Conservation (phyloP, 2,888 invertebrate species). For the Phyllotreta cruciferae region DNA sequence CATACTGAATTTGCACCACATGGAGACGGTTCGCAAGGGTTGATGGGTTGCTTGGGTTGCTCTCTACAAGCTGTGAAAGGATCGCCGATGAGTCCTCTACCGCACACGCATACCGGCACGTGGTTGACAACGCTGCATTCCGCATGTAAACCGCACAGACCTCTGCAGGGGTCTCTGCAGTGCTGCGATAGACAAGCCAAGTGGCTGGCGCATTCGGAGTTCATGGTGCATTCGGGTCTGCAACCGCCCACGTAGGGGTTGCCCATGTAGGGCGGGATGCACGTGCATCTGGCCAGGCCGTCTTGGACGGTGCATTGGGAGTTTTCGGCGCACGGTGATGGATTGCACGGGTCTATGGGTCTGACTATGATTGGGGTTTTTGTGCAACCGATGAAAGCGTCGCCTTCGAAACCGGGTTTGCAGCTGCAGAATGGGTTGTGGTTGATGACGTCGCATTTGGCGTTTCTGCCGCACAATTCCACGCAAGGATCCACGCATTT, state of each 20-base stretch:
- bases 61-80: conserved; percentile 80
- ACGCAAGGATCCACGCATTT: conserved; percentile 84
- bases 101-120: conserved; percentile 81
- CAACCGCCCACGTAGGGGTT: conserved; percentile 88
- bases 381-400: conserved; percentile 83
- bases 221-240: conserved; percentile 83
- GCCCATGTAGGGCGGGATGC: conserved; percentile 87
- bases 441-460: conserved; percentile 78
- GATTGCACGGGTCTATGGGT: conserved; percentile 71
- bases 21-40: conserved; percentile 68
- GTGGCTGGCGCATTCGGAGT: conserved; percentile 79
- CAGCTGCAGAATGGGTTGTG: conserved; percentile 86
- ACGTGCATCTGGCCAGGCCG: conserved; percentile 77
- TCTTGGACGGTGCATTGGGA: conserved; percentile 77
- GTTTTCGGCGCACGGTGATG: conserved; percentile 85
- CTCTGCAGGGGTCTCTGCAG: conserved; percentile 85
- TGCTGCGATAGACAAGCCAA: conserved; percentile 83
- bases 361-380: conserved; percentile 55
- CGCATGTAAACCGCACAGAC: conserved; percentile 83
- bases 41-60: conserved; percentile 59
- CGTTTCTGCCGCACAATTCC: conserved; percentile 79
- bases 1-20: conserved; percentile 70
- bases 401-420: conserved; percentile 77
- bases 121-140: conserved; percentile 84
- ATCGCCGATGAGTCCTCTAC: conserved; percentile 79